Conservation (phyloP, 2,797 vertebrate genomes). For the Etheostoma perlongum region DNA sequence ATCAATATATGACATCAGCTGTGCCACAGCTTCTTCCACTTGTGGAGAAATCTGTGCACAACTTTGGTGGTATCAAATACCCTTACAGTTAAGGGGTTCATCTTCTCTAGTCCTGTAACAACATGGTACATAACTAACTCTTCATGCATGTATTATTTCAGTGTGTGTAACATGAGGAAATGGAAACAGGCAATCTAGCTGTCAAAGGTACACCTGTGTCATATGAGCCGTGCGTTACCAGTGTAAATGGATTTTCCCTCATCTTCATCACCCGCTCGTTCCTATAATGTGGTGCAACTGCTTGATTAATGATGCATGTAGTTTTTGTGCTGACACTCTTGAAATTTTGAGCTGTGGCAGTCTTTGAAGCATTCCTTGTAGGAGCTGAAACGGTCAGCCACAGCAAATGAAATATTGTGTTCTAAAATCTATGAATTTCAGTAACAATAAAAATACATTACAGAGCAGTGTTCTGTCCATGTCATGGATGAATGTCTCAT, state of each 20-base stretch:
- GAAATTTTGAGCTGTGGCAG: conserved; percentile 34
- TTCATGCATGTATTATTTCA: too few relatives aligned
- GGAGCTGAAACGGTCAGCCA: conserved; percentile 33
- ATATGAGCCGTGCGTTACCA: conserved; percentile 44
- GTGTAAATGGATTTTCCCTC: conserved; percentile 36
- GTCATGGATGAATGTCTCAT: neutral
- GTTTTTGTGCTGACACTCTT: conserved; percentile 34
- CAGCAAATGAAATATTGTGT: conserved; percentile 21
- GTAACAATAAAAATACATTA: conserved; percentile 1
- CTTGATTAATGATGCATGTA: conserved; percentile 34
- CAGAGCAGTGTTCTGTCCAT: neutral
- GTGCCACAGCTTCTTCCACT: neutral
- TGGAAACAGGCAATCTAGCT: neutral
- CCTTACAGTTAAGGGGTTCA: neutral
- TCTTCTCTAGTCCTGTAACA: neutral
- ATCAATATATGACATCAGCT: neutral
- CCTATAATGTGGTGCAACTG: conserved; percentile 32
- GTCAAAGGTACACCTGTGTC: conserved; percentile 22
- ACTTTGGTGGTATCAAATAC: neutral
- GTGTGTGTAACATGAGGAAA: neutral
- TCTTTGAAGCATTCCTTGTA: conserved; percentile 43
- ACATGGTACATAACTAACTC: neutral
- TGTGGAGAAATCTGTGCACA: neutral
- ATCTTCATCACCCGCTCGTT: conserved; percentile 34
- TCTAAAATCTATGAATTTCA: neutral